phyloP scores from a whole-genome alignment of 1,140 invertebrate species.

The Ditylenchus dipsaci region DNA sequence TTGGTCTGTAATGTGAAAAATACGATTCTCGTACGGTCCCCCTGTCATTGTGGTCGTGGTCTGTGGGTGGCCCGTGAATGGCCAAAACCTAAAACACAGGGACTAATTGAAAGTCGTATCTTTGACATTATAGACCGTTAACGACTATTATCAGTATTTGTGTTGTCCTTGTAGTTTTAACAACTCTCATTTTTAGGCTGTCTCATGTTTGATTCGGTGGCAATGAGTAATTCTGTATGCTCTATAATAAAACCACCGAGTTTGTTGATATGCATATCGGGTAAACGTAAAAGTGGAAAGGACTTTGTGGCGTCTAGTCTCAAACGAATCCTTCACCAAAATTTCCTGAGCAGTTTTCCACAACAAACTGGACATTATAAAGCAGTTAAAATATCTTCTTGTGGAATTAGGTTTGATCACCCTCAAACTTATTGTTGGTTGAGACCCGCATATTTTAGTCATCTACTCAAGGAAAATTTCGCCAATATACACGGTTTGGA shows the following conservation, averaged over 20 bases:
- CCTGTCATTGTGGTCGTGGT: no score
- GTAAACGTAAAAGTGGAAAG: conserved; percentile 30
- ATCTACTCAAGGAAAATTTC: conserved; percentile 62
- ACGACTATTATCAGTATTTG: no score
- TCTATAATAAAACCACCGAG: background rate
- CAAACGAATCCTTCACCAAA: background rate
- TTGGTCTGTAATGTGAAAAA: no score
- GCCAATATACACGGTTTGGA: conserved; percentile 69
- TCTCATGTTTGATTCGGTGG: no score
- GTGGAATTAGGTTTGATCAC: conserved; percentile 8
- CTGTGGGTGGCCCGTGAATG: no score
- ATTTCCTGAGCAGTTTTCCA: background rate
- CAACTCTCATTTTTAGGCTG: no score
- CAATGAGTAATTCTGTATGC: background rate
- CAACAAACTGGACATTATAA: background rate
- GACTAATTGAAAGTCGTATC: no score
- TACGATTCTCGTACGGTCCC: no score
- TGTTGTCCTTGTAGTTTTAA: no score
- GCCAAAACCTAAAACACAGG: no score
- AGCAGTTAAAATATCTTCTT: conserved; percentile 10
- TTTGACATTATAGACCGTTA: no score
- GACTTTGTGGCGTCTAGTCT: conserved; percentile 22
- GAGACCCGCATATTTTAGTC: conserved; percentile 50
- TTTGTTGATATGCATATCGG: conserved; percentile 17
- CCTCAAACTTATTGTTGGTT: conserved; percentile 47